Conservation (phyloP, 1,140 invertebrate genomes). For the Babylonia areolata region DNA sequence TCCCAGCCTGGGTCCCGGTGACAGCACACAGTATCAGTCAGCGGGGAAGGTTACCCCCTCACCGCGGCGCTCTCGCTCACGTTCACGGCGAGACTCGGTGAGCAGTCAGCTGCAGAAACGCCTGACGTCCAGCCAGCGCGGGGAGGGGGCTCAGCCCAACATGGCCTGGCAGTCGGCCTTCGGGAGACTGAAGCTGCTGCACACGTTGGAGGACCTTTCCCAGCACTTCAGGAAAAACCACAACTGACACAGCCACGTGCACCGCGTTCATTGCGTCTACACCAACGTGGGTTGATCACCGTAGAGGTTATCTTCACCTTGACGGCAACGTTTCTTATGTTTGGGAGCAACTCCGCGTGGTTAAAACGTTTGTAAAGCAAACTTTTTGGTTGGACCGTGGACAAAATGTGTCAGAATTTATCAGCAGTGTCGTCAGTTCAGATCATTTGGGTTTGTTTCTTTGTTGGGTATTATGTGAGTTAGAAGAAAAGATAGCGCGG, state of each 20-base stretch:
- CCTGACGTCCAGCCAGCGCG: conserved; percentile 25
- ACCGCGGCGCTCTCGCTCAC: conserved; percentile 13
- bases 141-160: conserved; percentile 21
- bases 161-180: conserved; percentile 55
- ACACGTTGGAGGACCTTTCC: conserved; percentile 42
- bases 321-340: no score
- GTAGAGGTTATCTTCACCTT: no score
- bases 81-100: conserved; percentile 32
- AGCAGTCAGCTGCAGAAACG: conserved; percentile 29
- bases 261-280: no score
- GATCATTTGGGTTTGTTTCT: no score
- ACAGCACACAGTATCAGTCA: background rate
- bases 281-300: no score
- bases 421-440: no score
- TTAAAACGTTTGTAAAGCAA: no score
- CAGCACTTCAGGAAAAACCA: background rate
- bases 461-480: no score
- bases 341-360: no score
- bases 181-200: conserved; percentile 50
- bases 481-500: no score
- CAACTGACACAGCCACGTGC: background rate
- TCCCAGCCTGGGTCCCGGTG: background rate
- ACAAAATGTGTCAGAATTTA: no score
- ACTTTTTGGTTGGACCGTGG: no score
- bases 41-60: background rate